These are phyloP conservation scores for Podarcis cretensis DNA, from an alignment of 2,113 vertebrate species.

Conservation along the genomic window DNA sequence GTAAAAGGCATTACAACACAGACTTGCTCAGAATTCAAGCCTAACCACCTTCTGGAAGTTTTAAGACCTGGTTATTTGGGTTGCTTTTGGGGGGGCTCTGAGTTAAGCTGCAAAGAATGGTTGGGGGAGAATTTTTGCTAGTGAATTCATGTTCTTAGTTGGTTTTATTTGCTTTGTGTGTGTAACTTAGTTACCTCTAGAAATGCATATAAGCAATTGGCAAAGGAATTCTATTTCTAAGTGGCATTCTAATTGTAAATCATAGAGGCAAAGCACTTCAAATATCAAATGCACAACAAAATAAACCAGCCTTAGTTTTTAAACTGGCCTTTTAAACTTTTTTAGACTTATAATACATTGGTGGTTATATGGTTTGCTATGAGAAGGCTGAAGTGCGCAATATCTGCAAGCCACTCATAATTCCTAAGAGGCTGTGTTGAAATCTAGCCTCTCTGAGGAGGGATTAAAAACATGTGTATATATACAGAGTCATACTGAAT, in stretches of 20 bases:
- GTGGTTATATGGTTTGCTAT: neutral
- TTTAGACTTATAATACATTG: neutral
- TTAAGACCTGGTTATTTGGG: neutral
- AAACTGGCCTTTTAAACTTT: neutral
- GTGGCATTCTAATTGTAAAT: neutral
- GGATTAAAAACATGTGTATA: neutral
- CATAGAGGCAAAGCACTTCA: neutral
- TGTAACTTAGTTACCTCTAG: neutral
- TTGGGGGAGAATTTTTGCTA: no score
- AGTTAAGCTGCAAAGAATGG: neutral
- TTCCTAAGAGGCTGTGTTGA: neutral
- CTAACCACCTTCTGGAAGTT: neutral
- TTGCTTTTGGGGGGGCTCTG: neutral
- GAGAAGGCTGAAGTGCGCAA: neutral
- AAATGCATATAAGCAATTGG: neutral
- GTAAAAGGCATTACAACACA: neutral
- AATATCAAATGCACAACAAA: neutral
- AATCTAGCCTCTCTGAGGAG: neutral
- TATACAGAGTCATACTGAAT: neutral
- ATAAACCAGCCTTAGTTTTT: neutral
- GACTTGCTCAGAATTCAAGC: neutral
- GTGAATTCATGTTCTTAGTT: neutral
- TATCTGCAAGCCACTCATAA: neutral
- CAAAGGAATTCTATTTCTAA: neutral
- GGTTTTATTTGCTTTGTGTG: neutral